Percentiles rank a stretch among this genome's conserved stretches.
These are phyloP conservation scores for Chamaea fasciata DNA, from an alignment of 2,113 vertebrate genomes.

Conservation along the genomic window DNA sequence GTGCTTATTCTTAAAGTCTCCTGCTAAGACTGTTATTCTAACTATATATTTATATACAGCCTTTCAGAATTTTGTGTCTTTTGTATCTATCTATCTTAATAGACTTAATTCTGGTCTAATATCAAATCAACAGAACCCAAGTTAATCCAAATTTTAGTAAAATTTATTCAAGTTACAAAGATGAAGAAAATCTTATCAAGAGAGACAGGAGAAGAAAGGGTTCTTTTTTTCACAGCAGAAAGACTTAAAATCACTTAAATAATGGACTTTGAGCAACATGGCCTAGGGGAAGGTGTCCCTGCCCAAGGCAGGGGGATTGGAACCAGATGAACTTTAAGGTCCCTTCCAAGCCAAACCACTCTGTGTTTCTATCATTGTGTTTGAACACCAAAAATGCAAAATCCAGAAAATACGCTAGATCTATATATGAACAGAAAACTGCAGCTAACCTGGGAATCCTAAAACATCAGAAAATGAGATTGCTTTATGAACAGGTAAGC, in stretches of 20 bases:
- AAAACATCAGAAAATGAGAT: background rate
- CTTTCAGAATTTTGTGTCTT: background rate
- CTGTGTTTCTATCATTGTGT: background rate
- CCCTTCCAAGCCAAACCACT: background rate
- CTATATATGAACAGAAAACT: background rate
- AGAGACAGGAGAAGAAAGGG: background rate
- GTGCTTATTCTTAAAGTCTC: background rate
- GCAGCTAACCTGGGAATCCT: background rate
- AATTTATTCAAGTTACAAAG: background rate
- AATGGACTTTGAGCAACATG: background rate
- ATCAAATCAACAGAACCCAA: background rate
- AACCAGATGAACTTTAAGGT: background rate
- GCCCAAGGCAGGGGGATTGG: background rate
- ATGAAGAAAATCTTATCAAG: background rate
- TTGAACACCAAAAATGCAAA: background rate
- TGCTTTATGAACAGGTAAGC: background rate
- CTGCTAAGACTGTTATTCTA: background rate
- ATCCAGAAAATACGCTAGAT: background rate
- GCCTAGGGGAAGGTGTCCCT: background rate
- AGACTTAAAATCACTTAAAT: background rate
- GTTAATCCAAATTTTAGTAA: background rate
- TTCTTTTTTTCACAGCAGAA: background rate
- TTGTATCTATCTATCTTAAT: background rate
- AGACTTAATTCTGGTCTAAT: background rate
- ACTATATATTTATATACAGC: background rate